A percentile compares a stretch with the other conserved stretches of the same genome.
phyloP scores from a whole-genome alignment of 2,888 invertebrate species.

The Baccha elongata region DNA sequence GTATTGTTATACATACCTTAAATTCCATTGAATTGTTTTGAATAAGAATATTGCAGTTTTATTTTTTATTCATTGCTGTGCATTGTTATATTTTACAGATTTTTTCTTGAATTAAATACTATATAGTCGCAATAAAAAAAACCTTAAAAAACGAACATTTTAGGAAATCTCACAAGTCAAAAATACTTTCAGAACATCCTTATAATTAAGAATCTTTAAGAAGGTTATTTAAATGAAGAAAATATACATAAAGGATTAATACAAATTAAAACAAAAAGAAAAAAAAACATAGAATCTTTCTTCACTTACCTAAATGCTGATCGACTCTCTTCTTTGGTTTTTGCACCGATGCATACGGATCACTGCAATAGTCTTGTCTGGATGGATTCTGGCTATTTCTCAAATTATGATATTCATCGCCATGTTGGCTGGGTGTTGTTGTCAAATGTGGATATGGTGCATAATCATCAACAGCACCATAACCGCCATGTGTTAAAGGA shows the following conservation, averaged over 20 bases:
- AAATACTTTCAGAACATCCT: too few species aligned
- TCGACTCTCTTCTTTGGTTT: constrained; percentile 94
- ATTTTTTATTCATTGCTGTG: too few species aligned
- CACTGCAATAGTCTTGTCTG: constrained; percentile 93
- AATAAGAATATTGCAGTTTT: too few species aligned
- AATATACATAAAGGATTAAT: background rate
- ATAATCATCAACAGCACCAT: constrained; percentile 92
- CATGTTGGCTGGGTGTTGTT: constrained; percentile 86
- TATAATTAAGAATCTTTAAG: too few species aligned
- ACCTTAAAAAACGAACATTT: too few species aligned
- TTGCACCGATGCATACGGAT: constrained; percentile 94
- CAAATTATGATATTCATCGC: constrained; percentile 88
- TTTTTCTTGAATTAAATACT: too few species aligned
- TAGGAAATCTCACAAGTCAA: too few species aligned
- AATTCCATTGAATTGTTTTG: too few species aligned
- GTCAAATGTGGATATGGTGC: constrained; percentile 92
- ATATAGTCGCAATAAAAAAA: too few species aligned
- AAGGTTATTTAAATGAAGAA: background rate
- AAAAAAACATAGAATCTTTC: background rate
- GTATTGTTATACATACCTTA: too few species aligned
- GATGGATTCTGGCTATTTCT: constrained; percentile 91
- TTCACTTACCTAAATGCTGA: constrained; percentile 91
- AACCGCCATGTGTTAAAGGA: constrained; percentile 91
- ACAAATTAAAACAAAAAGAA: constrained; percentile 3
- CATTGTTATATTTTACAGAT: too few species aligned